Conservation (phyloP, 2,113 vertebrate genomes). For the Peucedramus taeniatus region DNA sequence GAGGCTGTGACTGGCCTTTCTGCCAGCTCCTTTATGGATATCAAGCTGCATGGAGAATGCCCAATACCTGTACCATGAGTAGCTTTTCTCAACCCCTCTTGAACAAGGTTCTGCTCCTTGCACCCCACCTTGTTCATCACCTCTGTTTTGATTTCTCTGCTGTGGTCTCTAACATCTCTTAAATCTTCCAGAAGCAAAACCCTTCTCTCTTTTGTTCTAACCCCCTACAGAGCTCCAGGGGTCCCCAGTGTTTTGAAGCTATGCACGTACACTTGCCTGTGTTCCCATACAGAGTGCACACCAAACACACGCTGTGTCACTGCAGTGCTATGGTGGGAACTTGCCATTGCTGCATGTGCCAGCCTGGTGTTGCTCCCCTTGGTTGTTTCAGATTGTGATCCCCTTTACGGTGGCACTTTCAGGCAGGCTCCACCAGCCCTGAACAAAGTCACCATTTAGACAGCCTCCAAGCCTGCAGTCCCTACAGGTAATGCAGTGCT, state of each 20-base stretch:
- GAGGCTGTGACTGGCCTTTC: not conserved
- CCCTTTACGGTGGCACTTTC: not conserved
- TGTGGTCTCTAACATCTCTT: not conserved
- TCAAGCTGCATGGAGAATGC: not conserved
- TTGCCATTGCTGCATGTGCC: not conserved
- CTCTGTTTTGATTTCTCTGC: not conserved
- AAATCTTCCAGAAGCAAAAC: not conserved
- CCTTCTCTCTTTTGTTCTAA: not conserved
- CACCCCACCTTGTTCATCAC: rapidly evolving
- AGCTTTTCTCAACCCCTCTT: not conserved
- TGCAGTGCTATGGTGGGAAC: not conserved
- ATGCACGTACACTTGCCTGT: not conserved
- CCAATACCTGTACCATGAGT: not conserved
- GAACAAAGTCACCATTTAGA: not conserved
- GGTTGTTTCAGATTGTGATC: not conserved
- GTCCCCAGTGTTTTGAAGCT: not conserved
- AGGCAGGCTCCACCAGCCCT: rapidly evolving
- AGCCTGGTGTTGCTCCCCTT: not conserved
- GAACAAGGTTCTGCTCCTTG: not conserved
- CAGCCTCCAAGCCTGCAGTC: not conserved
- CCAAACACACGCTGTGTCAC: no score
- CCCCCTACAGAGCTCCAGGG: not conserved
- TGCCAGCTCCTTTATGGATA: not conserved
- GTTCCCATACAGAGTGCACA: not conserved
- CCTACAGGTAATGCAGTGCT: not conserved